Evolutionary conservation across 2,888 invertebrate genomes (phyloP).

Genomic region (Crepidodera aurea): DNA sequence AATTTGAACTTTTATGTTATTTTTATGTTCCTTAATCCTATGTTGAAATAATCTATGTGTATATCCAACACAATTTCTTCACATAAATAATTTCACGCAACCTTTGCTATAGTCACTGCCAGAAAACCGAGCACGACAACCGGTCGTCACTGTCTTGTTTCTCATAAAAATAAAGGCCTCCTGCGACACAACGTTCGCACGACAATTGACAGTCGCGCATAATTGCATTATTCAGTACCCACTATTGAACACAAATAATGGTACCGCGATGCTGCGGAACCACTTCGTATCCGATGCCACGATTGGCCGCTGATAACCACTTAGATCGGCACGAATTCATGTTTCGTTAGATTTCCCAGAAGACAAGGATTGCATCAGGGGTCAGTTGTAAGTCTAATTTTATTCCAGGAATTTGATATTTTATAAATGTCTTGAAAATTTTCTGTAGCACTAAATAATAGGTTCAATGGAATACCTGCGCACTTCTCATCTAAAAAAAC

Average conservation of each 20-base stretch:
- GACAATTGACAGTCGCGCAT: slow-evolving; percentile 39
- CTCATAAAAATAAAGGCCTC: slow-evolving; percentile 18
- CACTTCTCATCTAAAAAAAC: no score
- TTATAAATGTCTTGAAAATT: no score
- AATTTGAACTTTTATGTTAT: no score
- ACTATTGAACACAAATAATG: slow-evolving; percentile 22
- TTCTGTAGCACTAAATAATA: no score
- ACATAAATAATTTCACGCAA: background rate
- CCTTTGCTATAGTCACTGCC: background rate
- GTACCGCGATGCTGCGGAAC: slow-evolving; percentile 17
- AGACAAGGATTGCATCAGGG: background rate
- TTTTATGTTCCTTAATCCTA: no score
- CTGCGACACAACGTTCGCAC: slow-evolving; percentile 37
- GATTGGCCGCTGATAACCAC: slow-evolving; percentile 18
- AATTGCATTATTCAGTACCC: slow-evolving; percentile 43
- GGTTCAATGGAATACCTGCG: no score
- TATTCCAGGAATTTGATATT: no score
- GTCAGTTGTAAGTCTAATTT: no score
- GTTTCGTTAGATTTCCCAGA: slow-evolving; percentile 13
- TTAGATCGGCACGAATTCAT: slow-evolving; percentile 18
- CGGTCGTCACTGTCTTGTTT: background rate
- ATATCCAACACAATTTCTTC: no score
- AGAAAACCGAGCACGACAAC: background rate
- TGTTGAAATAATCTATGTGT: no score
- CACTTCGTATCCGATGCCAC: slow-evolving; percentile 18